Percentiles rank a stretch among this genome's conserved stretches.
phyloP scores from a whole-genome alignment of 2,888 invertebrate species.

The Sisyra terminalis region DNA sequence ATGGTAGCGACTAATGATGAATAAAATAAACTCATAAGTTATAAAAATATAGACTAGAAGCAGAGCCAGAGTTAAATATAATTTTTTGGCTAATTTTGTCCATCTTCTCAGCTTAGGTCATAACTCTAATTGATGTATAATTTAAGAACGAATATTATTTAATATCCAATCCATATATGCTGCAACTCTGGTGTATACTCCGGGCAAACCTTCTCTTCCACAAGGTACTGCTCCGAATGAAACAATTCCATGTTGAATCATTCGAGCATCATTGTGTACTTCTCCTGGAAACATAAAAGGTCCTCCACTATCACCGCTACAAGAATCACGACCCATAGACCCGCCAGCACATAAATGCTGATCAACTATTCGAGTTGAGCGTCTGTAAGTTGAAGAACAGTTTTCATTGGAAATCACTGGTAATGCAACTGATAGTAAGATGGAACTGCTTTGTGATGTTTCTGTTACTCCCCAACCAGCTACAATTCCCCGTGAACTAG shows the following conservation, averaged over 20 bases:
- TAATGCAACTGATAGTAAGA: conserved; percentile 27
- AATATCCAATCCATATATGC: conserved; percentile 50
- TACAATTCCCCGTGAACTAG: conserved; percentile 36
- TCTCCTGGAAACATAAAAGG: conserved; percentile 34
- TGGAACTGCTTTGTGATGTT: conserved; percentile 16
- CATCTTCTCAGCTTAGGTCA: too few relatives aligned
- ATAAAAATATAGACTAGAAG: too few relatives aligned
- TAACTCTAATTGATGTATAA: too few relatives aligned
- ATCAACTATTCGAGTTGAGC: conserved; percentile 15
- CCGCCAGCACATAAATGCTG: conserved; percentile 51
- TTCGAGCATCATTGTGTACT: conserved; percentile 24
- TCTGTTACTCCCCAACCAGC: conserved; percentile 64
- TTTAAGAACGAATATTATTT: conserved; percentile 26
- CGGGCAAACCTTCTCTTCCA: conserved; percentile 41
- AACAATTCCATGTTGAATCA: conserved; percentile 38
- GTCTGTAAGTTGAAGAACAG: conserved; percentile 19
- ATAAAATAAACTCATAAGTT: too few relatives aligned
- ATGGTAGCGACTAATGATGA: too few relatives aligned
- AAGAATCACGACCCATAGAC: conserved; percentile 37
- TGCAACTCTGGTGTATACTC: conserved; percentile 48
- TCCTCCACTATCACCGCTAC: conserved; percentile 52
- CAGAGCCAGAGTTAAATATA: too few relatives aligned
- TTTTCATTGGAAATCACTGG: conserved; percentile 22
- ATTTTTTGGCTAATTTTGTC: too few relatives aligned
- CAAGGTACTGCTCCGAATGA: conserved; percentile 31